These are phyloP conservation scores for Triplophysa bombifrons DNA, from an alignment of 2,797 vertebrate genomes.

Conservation along the genomic window DNA sequence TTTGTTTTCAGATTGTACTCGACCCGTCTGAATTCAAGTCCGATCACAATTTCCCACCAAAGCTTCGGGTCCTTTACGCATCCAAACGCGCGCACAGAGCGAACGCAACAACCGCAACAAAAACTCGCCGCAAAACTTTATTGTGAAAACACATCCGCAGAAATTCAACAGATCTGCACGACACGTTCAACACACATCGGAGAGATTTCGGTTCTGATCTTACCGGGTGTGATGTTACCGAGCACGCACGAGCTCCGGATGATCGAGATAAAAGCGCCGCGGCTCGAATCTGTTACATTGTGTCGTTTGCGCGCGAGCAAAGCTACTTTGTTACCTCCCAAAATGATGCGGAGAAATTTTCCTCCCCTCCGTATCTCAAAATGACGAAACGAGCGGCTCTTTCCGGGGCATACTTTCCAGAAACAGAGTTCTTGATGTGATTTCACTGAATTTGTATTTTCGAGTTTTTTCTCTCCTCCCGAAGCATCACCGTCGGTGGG, in stretches of 20 bases:
- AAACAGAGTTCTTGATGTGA: constrained; percentile 12
- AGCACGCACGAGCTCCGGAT: constrained; percentile 49
- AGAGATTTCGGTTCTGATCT: constrained; percentile 30
- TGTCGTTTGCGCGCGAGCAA: constrained; percentile 65
- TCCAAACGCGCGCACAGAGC: constrained; percentile 46
- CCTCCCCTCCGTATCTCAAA: constrained; percentile 69
- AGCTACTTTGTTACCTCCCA: constrained; percentile 76
- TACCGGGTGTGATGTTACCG: constrained; percentile 49
- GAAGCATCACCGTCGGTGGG: constrained; percentile 52
- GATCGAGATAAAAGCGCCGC: constrained; percentile 51
- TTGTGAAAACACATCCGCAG: constrained; percentile 60
- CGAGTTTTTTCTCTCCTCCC: constrained; percentile 22
- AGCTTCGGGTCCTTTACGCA: constrained; percentile 21
- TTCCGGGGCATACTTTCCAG: constrained; percentile 32
- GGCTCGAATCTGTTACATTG: constrained; percentile 56
- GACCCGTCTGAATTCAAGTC: constrained; percentile 69
- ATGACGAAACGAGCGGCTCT: constrained; percentile 69
- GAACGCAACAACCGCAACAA: constrained; percentile 24
- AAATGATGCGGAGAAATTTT: constrained; percentile 71
- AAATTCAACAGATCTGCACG: constrained; percentile 70
- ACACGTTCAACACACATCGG: constrained; percentile 54
- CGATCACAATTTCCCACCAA: constrained; percentile 14
- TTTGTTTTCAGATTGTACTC: constrained; percentile 79
- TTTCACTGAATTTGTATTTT: neutral
- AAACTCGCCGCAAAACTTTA: constrained; percentile 67